Evolutionary conservation across 92 coral and sea anemone species (phyloP), one percentile per base, ranked within the genome.

Genomic region (Phenganax marumi): DNA sequence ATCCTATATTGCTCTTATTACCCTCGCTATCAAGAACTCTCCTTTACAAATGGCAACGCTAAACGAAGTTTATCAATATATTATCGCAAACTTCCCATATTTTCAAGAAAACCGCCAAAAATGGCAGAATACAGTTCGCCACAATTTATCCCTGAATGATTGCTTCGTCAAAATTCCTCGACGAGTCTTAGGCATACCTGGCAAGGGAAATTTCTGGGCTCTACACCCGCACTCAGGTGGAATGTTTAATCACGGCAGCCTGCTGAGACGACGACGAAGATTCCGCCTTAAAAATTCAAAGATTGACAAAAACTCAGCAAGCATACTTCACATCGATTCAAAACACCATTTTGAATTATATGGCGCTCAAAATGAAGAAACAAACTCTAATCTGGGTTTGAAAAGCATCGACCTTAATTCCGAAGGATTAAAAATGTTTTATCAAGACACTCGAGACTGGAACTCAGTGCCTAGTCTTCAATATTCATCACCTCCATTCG

Each of bases 151-250:
- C 43, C 60, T 78, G 2, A 78, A 78, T 24, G 83, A 78, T 24
- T 78, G 83, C 73, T 78, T 78, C 24, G 55, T 78, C 2, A 78
- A 78, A 49, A 50, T 78, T 56, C 83, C 83, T 14, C 66, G 83
- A 62, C 83, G 49, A 17, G 10, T 61, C 56, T 21, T 78, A 16
- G 73, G 83, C 18, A 50, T 78, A 16, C 72, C 83, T 7, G 83
- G 83, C 47, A 78, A 78, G 73, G 83, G 83, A n/a, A 78, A 78
- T 68, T 78, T 58, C 68, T 78, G 83, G 83, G 60, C 83, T 17
- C 73, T 78, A 43, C 83, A 78, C 68, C 83, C 83, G 13, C 52
- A 65, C 16, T 13, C 71, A 65, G 53, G 43, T n/a, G 83, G 60
- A 24, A 78, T 78, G 83, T 78, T 78, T 33, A 78, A 78, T 23